These are phyloP conservation scores for Petrocephalus zakoni DNA, from an alignment of 2,113 vertebrate species.

Conservation along the genomic window DNA sequence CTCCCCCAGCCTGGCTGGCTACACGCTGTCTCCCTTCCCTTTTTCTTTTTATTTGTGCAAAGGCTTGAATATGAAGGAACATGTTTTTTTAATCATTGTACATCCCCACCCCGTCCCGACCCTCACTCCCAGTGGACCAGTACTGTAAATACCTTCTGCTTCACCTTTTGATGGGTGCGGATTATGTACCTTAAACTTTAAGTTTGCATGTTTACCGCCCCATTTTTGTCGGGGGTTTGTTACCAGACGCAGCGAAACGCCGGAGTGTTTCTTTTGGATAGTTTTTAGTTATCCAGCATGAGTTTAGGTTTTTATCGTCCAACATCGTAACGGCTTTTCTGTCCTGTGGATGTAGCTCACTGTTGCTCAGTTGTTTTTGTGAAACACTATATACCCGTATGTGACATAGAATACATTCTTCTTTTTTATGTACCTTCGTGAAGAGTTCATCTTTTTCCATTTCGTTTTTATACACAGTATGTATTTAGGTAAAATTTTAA, in stretches of 20 bases:
- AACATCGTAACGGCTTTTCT: constrained; percentile 67
- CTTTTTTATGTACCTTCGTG: constrained; percentile 43
- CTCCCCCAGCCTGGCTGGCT: constrained; percentile 65
- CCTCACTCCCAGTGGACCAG: constrained; percentile 38
- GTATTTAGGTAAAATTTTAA: constrained; percentile 48
- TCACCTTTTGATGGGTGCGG: constrained; percentile 67
- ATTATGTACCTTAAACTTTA: constrained; percentile 67
- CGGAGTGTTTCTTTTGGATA: constrained; percentile 66
- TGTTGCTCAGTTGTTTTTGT: constrained; percentile 54
- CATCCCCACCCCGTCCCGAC: constrained; percentile 25
- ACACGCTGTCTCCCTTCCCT: constrained; percentile 34
- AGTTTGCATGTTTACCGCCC: constrained; percentile 80
- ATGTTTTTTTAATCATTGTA: constrained; percentile 40
- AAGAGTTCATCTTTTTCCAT: constrained; percentile 28
- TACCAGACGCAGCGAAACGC: constrained; percentile 60
- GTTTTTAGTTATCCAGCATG: constrained; percentile 80
- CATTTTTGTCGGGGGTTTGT: constrained; percentile 83
- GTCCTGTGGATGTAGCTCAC: constrained; percentile 66
- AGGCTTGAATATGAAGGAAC: constrained; percentile 53
- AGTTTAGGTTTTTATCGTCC: constrained; percentile 60
- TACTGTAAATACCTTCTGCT: constrained; percentile 55
- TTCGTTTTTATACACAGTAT: constrained; percentile 32
- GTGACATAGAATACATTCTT: constrained; percentile 53
- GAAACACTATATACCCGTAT: constrained; percentile 59
- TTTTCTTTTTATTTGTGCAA: constrained; percentile 56